phyloP scores from a whole-genome alignment of 2,797 vertebrate species.

The Kryptolebias ocellatus region DNA sequence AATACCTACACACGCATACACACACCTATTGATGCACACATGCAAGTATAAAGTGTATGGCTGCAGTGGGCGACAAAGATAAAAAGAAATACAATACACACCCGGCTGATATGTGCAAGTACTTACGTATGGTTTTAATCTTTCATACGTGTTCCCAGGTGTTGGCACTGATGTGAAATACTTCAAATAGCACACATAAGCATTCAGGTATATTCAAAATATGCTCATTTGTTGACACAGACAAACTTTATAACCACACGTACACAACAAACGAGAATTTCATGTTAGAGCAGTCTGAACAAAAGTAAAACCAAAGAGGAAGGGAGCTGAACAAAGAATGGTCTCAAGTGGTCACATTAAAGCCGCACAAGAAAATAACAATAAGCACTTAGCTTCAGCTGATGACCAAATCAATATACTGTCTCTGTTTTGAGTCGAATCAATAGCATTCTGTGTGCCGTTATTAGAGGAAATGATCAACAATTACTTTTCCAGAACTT shows the following conservation, averaged over 20 bases:
- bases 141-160: conserved; percentile 5
- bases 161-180: conserved; percentile 23
- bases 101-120: conserved; percentile 20
- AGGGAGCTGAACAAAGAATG: conserved; percentile 24
- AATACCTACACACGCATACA: conserved; percentile 4
- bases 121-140: background rate
- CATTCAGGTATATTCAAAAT: conserved; percentile 10
- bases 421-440: conserved; percentile 69
- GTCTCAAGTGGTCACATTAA: conserved; percentile 39
- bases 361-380: conserved; percentile 46
- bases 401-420: conserved; percentile 67
- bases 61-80: conserved; percentile 28
- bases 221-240: conserved; percentile 9
- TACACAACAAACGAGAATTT: conserved; percentile 10
- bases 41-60: background rate
- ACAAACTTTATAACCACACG: too few relatives aligned
- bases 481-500: conserved; percentile 64
- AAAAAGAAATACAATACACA: conserved; percentile 1
- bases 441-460: conserved; percentile 55
- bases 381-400: conserved; percentile 53
- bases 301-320: conserved; percentile 1
- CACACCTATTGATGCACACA: conserved; percentile 5
- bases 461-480: conserved; percentile 67
- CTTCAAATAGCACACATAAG: conserved; percentile 1
- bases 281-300: conserved; percentile 27